Conservation (phyloP, 2,888 invertebrate species). For the Steromphala cineraria region DNA sequence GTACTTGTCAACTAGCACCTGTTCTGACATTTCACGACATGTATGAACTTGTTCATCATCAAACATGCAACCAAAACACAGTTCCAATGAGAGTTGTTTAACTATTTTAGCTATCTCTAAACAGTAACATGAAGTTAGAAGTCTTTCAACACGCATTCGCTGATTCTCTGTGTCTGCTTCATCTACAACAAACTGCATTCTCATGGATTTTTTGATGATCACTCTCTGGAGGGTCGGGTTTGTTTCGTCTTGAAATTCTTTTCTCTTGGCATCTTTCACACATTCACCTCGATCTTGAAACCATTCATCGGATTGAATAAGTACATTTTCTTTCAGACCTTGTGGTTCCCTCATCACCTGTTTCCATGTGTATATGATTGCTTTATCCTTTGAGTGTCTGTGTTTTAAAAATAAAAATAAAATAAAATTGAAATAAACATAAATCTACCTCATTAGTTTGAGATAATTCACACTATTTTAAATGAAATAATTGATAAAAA, state of each 20-base stretch:
- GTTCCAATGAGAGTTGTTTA: neutral
- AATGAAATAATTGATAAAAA: no score
- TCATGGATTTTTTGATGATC: neutral
- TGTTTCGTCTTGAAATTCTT: neutral
- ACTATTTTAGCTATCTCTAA: neutral
- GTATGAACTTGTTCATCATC: neutral
- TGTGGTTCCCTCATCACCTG: neutral
- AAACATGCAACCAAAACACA: constrained; percentile 6
- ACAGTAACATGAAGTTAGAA: neutral
- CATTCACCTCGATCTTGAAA: neutral
- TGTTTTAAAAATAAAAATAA: no score
- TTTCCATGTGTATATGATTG: neutral
- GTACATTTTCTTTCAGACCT: neutral
- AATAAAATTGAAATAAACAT: no score
- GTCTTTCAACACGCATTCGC: neutral
- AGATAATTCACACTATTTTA: no score
- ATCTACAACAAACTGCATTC: neutral
- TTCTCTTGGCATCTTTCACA: neutral
- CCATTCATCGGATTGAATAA: neutral
- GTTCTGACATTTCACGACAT: neutral
- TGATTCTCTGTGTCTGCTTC: neutral
- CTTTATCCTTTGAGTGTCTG: no score
- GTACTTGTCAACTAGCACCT: neutral
- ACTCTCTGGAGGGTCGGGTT: neutral
- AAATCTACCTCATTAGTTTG: no score